A percentile compares a stretch with the other conserved stretches of the same genome.
These are phyloP conservation scores for Podarcis raffonei DNA, from an alignment of 2,113 vertebrate species.

Conservation along the genomic window DNA sequence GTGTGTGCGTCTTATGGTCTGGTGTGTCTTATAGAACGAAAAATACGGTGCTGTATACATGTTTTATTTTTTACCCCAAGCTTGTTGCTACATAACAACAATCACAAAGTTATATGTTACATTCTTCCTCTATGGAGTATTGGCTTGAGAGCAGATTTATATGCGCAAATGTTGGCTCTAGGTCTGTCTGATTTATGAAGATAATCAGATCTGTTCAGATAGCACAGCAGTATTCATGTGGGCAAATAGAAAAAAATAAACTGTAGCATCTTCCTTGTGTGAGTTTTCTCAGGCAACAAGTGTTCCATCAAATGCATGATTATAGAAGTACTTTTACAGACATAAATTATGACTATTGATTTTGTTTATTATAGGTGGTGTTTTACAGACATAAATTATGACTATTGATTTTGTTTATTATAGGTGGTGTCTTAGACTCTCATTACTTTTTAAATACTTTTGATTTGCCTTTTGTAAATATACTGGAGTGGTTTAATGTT, in stretches of 20 bases:
- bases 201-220: not conserved
- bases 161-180: not conserved
- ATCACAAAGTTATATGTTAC: not conserved
- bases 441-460: conserved; percentile 10
- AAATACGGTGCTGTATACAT: too few species aligned
- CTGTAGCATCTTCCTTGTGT: not conserved
- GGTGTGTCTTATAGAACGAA: too few species aligned
- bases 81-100: conserved; percentile 10
- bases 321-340: not conserved
- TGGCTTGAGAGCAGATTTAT: not conserved
- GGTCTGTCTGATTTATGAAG: not conserved
- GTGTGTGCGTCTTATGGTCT: too few species aligned
- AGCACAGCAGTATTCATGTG: conserved; percentile 4
- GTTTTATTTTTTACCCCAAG: not conserved
- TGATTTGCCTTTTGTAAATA: too few species aligned
- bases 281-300: not conserved
- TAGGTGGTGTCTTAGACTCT: not conserved
- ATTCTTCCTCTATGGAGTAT: not conserved
- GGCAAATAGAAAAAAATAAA: not conserved
- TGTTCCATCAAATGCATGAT: not conserved
- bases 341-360: not conserved
- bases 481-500: too few species aligned
- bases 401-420: not conserved
- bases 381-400: not conserved
- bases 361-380: not conserved